Evolutionary conservation across 2,113 vertebrate species (phyloP), one percentile per base, ranked within the genome.

Genomic region (Corythoichthys haematopterus): DNA sequence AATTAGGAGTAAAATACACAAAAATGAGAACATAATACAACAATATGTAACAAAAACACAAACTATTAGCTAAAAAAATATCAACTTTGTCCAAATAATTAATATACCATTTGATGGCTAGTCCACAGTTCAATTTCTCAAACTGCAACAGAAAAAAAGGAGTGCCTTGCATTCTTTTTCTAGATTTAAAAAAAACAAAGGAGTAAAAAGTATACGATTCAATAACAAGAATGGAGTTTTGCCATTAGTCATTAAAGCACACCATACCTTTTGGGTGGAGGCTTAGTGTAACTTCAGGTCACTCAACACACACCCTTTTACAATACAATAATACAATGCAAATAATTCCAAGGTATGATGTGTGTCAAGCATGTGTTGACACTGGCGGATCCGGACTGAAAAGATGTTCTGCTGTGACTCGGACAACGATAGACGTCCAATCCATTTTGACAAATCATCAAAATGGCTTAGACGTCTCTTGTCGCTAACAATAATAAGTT

Each of bases 311-410:
- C 20, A 50, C 28, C 16, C 3, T 48, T n/a, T 43, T 36, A 38
- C 7, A 50, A 33, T 20, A 50, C 13, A 20, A 53, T n/a, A 37
- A 50, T 36, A 2, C 16, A 68, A 1, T 6, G 40, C 66, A 70
- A 67, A 64, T 36, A 20, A 45, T 35, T 52, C 55, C 13, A 40
- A 28, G 36, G 7, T 0, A 1, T 13, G 0, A 20, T 0, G 7
- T 35, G 37, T 12, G 12, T 1, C 40, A 43, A 43, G 40, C 38
- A 2, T 45, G 1, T 71, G 69, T 70, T 77, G 65, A 66, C 67
- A 65, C 57, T 66, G 37, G 36, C 57, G 43, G 36, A 33, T 28
- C 10, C 35, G n/a, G 38, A 43, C 37, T 37, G 4, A 45, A 11
- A 46, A 46, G 40, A 36, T 2, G 40, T 43, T 43, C 40, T 40